A percentile compares a stretch with the other conserved stretches of the same genome.
Conservation (phyloP, 2,888 invertebrate species). For the Caenorhabditis becei region DNA sequence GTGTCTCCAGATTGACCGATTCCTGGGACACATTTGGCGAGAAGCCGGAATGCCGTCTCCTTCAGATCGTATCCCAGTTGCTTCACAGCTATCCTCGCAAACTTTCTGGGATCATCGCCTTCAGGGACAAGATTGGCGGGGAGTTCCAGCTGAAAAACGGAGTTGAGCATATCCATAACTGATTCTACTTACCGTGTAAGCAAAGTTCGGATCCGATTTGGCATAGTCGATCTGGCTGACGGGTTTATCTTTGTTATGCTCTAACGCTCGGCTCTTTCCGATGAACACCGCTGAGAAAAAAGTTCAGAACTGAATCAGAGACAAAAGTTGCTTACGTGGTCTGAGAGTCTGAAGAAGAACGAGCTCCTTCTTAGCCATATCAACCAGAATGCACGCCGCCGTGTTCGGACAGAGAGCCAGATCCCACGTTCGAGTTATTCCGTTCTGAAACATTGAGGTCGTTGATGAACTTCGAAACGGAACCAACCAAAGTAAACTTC, state of each 20-base stretch:
- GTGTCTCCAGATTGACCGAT: constrained; percentile 61
- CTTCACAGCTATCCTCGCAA: constrained; percentile 25
- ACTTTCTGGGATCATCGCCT: constrained; percentile 29
- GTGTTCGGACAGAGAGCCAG: constrained; percentile 68
- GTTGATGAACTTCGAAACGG: neutral
- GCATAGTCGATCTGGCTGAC: constrained; percentile 68
- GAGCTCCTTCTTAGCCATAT: constrained; percentile 63
- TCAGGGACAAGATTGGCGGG: constrained; percentile 27
- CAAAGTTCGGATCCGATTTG: constrained; percentile 56
- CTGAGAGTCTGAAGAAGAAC: constrained; percentile 65
- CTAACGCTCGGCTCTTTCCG: constrained; percentile 48
- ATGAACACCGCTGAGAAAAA: constrained; percentile 71
- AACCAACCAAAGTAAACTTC: constrained; percentile 63
- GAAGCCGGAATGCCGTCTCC: constrained; percentile 1
- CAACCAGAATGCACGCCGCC: constrained; percentile 70
- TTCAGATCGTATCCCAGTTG: constrained; percentile 48
- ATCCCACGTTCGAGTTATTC: constrained; percentile 71
- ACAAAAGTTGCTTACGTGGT: constrained; percentile 44
- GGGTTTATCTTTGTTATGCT: constrained; percentile 68
- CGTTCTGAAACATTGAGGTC: constrained; percentile 53
- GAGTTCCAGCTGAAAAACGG: constrained; percentile 45
- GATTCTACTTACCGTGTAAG: constrained; percentile 84
- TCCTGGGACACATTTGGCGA: constrained; percentile 39
- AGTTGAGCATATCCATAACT: neutral
- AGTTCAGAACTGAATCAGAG: too few relatives aligned